Evolutionary conservation across 2,888 invertebrate genomes (phyloP).

Genomic region (Leptinotarsa rubiginosa): DNA sequence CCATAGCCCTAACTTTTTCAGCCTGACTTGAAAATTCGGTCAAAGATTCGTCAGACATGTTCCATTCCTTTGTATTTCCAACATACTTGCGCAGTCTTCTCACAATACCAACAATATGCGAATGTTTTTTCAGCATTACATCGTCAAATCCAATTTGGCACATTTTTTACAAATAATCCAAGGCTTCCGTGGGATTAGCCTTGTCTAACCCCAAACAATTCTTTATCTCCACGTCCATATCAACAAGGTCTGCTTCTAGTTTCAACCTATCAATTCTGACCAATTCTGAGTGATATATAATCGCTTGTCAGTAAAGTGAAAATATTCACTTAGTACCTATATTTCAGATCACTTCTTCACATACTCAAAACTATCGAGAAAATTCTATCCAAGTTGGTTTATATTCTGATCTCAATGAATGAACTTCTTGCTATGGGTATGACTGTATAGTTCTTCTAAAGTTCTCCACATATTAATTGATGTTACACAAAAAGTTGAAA

Average conservation of each 20-base stretch:
- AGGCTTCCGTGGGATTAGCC: conserved; percentile 79
- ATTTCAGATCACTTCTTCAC: too few species aligned
- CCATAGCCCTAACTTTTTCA: conserved; percentile 76
- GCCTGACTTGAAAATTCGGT: conserved; percentile 76
- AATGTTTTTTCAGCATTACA: conserved; percentile 85
- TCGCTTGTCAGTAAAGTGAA: too few species aligned
- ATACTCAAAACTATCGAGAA: too few species aligned
- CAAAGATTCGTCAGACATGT: conserved; percentile 72
- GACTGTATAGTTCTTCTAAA: too few species aligned
- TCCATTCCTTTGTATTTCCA: conserved; percentile 83
- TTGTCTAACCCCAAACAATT: conserved; percentile 68
- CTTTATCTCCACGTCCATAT: conserved; percentile 76
- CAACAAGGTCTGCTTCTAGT: conserved; percentile 75
- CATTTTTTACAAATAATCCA: conserved; percentile 75
- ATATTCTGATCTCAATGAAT: too few species aligned
- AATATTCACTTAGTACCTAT: too few species aligned
- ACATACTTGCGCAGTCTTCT: conserved; percentile 81
- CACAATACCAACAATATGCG: conserved; percentile 81
- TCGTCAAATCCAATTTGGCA: conserved; percentile 73
- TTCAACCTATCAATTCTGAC: conserved; percentile 72
- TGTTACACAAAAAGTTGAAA: too few species aligned
- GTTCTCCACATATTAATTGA: too few species aligned
- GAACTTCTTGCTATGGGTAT: too few species aligned
- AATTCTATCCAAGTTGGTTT: too few species aligned
- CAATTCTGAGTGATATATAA: too few species aligned